Evolutionary conservation across 2,797 vertebrate genomes (phyloP).

Genomic region (Agapornis canus): DNA sequence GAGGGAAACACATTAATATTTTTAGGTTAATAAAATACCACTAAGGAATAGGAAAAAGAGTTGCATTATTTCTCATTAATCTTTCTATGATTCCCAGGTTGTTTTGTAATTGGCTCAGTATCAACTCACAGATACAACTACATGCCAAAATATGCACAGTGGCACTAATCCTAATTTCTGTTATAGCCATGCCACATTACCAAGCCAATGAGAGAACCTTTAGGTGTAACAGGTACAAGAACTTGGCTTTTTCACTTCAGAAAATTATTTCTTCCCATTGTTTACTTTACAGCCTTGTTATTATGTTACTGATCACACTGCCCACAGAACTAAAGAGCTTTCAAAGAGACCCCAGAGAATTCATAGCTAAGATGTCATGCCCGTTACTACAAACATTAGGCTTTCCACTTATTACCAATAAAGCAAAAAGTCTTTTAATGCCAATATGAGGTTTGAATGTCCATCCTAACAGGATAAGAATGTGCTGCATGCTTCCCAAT

Average conservation of each 20-base stretch:
- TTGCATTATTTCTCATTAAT: not conserved
- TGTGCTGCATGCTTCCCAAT: not conserved
- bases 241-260: not conserved
- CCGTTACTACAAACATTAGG: slow-evolving; percentile 7
- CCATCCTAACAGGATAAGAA: not conserved
- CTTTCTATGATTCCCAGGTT: not conserved
- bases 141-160: not conserved
- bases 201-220: not conserved
- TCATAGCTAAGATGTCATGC: not conserved
- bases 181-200: not conserved
- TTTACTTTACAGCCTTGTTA: not conserved
- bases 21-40: not conserved
- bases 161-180: not conserved
- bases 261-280: not conserved
- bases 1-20: not conserved
- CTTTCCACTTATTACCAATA: not conserved
- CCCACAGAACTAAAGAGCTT: not conserved
- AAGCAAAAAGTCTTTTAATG: not conserved
- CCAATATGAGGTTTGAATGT: not conserved
- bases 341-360: not conserved
- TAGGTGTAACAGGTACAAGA: not conserved
- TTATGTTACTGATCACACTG: not conserved
- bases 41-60: not conserved
- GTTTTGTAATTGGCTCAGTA: not conserved
- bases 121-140: not conserved